Percentiles rank a stretch among this genome's conserved stretches.
phyloP scores from a whole-genome alignment of 2,888 invertebrate species.

The Drepana falcataria region DNA sequence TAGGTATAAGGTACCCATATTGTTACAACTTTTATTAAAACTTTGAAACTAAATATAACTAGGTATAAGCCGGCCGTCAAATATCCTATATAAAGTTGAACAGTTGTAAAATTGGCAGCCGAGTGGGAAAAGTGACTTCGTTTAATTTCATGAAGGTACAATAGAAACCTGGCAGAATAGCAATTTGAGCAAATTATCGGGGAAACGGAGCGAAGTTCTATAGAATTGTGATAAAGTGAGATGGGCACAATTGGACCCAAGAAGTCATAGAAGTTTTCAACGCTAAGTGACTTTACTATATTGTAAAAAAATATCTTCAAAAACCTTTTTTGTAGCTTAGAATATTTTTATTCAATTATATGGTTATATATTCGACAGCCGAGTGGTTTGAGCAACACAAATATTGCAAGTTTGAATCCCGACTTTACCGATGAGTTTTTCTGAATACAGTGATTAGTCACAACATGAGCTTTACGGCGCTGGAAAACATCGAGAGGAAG shows the following conservation, averaged over 20 bases:
- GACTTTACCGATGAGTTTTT: too few species aligned
- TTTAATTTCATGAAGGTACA: conserved; percentile 49
- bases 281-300: conserved; percentile 25
- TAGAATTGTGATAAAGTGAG: conserved; percentile 47
- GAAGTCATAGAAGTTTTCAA: conserved; percentile 31
- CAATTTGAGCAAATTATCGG: conserved; percentile 52
- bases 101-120: conserved; percentile 24
- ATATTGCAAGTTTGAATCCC: too few species aligned
- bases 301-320: conserved; percentile 9
- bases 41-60: conserved; percentile 14
- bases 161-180: conserved; percentile 40
- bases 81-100: conserved; percentile 41
- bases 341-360: too few species aligned
- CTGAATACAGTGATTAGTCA: too few species aligned
- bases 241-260: conserved; percentile 22
- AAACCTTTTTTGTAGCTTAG: too few species aligned
- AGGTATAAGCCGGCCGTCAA: conserved; percentile 20
- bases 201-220: conserved; percentile 33
- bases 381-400: too few species aligned
- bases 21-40: conserved; percentile 15
- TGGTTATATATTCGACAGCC: too few species aligned
- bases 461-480: too few species aligned
- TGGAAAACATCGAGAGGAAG: too few species aligned
- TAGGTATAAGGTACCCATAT: too few species aligned
- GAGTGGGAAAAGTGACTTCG: conserved; percentile 53